phyloP scores from a whole-genome alignment of 1,140 invertebrate species.

The Drosophila rufa region DNA sequence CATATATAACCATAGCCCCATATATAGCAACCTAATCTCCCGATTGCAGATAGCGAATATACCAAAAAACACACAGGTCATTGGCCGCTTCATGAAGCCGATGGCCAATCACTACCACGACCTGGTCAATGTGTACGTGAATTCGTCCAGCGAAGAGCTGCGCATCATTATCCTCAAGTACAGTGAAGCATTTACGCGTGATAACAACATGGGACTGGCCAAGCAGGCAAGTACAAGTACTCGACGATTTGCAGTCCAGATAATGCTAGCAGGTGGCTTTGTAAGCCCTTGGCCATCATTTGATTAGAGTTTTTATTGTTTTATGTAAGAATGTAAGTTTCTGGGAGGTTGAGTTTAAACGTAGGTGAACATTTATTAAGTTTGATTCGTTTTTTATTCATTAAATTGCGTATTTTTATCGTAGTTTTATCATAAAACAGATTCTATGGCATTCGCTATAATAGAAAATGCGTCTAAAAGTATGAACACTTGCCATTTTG shows the following conservation, averaged over 20 bases:
- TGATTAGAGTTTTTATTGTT: neutral
- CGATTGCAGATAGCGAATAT: constrained; percentile 88
- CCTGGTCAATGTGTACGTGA: constrained; percentile 92
- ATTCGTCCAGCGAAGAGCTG: constrained; percentile 91
- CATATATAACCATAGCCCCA: too few relatives aligned
- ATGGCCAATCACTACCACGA: constrained; percentile 96
- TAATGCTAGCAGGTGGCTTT: neutral
- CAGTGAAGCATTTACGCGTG: constrained; percentile 92
- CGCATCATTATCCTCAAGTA: constrained; percentile 91
- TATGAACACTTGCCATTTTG: neutral
- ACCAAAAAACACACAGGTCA: constrained; percentile 96
- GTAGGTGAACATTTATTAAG: too few relatives aligned
- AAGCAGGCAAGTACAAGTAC: constrained; percentile 88
- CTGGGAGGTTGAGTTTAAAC: too few relatives aligned
- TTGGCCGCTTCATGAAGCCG: constrained; percentile 95
- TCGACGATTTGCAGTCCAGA: neutral
- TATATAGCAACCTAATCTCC: neutral
- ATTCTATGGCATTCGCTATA: too few relatives aligned
- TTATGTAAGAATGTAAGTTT: neutral
- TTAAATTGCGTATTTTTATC: neutral
- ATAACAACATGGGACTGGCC: constrained; percentile 93
- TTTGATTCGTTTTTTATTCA: too few relatives aligned
- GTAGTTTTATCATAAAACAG: neutral
- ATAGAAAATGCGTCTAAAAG: too few relatives aligned
- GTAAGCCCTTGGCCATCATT: neutral